These are phyloP conservation scores for Brachionus rubens DNA, from an alignment of 1,140 invertebrate species.

Conservation along the genomic window DNA sequence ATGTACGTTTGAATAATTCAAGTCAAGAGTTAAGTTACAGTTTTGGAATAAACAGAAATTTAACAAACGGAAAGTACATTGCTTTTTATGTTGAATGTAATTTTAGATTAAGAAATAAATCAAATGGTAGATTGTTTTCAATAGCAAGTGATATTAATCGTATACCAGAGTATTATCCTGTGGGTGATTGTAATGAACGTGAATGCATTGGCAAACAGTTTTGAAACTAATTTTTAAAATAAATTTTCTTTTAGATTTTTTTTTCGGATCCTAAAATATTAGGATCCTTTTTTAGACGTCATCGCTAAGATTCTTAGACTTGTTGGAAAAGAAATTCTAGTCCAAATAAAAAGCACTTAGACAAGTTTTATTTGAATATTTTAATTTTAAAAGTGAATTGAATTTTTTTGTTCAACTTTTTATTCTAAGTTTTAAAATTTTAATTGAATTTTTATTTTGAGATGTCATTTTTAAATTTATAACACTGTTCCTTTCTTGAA, in stretches of 20 bases:
- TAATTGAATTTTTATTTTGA: no score
- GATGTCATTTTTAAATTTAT: no score
- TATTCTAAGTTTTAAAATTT: no score
- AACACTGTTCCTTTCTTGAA: no score
- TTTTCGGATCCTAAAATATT: neutral
- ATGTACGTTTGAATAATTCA: neutral
- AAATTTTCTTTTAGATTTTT: neutral
- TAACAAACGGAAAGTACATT: neutral
- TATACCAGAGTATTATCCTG: conserved; percentile 53
- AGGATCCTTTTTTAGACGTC: no score
- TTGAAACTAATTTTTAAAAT: conserved; percentile 35
- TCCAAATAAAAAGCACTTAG: no score
- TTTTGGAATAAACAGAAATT: neutral
- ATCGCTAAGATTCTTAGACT: no score
- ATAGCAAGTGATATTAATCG: conserved; percentile 53
- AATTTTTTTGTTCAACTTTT: no score
- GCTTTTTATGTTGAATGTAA: conserved; percentile 22
- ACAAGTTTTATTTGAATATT: no score
- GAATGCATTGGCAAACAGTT: conserved; percentile 51
- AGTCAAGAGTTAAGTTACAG: neutral
- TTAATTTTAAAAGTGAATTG: no score
- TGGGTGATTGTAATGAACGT: conserved; percentile 51
- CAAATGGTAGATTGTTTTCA: neutral
- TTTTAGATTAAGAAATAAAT: conserved; percentile 8
- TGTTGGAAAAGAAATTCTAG: no score